Evolutionary conservation across 2,113 vertebrate species (phyloP).

Genomic region (Nicator chloris): DNA sequence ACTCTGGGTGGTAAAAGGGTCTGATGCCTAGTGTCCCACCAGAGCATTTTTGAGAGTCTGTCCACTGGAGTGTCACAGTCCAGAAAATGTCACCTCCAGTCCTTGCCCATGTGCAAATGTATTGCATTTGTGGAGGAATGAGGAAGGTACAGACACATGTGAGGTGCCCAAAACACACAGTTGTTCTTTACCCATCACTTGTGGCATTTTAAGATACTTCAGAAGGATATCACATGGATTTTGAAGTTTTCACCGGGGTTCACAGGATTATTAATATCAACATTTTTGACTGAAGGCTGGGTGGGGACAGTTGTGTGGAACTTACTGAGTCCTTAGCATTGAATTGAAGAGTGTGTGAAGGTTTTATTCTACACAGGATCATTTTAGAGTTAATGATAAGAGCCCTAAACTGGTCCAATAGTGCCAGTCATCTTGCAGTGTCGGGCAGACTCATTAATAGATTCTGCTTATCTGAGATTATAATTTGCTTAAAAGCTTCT

Average conservation of each 20-base stretch:
- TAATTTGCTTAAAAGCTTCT: background rate
- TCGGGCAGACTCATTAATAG: background rate
- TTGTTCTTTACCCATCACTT: background rate
- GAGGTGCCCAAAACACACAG: background rate
- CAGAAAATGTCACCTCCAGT: background rate
- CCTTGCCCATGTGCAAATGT: rapidly evolving
- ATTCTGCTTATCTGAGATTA: background rate
- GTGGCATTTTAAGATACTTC: background rate
- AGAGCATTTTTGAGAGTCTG: background rate
- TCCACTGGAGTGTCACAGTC: background rate
- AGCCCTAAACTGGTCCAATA: background rate
- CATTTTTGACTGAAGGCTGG: background rate
- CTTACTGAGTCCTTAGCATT: background rate
- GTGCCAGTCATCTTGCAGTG: background rate
- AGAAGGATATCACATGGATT: background rate
- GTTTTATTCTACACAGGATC: background rate
- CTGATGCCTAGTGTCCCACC: background rate
- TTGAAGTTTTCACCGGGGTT: background rate
- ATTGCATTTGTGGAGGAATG: background rate
- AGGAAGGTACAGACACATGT: rapidly evolving
- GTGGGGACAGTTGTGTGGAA: background rate
- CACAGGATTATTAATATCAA: background rate
- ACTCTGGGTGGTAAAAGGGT: background rate
- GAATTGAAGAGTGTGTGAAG: background rate
- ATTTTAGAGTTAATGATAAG: background rate